Percentiles rank a stretch among this genome's conserved stretches.
phyloP scores from a whole-genome alignment of 2,888 invertebrate genomes.

The Himalopsyche tibetana region DNA sequence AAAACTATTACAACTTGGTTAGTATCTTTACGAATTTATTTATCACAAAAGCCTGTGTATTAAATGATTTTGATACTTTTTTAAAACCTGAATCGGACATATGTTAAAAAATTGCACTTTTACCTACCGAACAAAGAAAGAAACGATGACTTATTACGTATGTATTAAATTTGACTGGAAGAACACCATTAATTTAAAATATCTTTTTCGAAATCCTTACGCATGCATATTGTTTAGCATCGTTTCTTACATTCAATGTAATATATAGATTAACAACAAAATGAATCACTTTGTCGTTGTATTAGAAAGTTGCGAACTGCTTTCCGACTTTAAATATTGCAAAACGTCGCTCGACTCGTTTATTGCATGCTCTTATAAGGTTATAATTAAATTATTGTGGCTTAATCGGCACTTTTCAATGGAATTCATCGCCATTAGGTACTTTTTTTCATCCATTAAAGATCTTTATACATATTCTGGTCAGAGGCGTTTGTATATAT shows the following conservation, averaged over 20 bases:
- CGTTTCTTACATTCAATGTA: not conserved
- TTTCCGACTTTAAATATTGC: slow-evolving; percentile 24
- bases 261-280: not conserved
- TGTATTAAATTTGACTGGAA: too few species aligned
- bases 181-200: too few species aligned
- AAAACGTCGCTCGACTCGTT: slow-evolving; percentile 29
- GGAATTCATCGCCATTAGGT: not conserved
- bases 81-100: too few species aligned
- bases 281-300: slow-evolving; percentile 29
- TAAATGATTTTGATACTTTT: too few species aligned
- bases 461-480: not conserved
- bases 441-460: not conserved
- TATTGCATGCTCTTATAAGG: slow-evolving; percentile 31
- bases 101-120: too few species aligned
- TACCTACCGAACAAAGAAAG: too few species aligned
- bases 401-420: slow-evolving; percentile 1
- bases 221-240: not conserved
- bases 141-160: too few species aligned
- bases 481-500: not conserved
- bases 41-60: too few species aligned
- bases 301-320: slow-evolving; percentile 24
- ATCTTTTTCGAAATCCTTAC: too few species aligned
- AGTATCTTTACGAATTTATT: too few species aligned
- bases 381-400: slow-evolving; percentile 9
- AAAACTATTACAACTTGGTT: too few species aligned